Evolutionary conservation across 2,113 vertebrate genomes (phyloP).

Genomic region (Mormoops blainvillei): DNA sequence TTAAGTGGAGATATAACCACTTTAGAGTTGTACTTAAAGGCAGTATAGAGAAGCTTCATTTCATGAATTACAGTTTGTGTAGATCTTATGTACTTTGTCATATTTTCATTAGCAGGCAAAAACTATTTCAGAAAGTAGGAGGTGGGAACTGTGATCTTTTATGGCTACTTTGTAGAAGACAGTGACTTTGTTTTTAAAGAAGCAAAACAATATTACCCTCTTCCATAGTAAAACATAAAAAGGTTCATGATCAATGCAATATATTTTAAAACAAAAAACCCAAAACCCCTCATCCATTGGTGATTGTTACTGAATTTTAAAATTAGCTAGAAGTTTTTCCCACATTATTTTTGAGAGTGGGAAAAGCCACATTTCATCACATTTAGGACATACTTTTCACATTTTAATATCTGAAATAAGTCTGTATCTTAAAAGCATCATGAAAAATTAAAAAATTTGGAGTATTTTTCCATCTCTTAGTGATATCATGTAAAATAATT

Average conservation of each 20-base stretch:
- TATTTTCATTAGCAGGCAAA: constrained; percentile 49
- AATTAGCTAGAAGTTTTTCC: constrained; percentile 48
- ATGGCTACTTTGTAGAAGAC: constrained; percentile 33
- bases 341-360: neutral
- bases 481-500: constrained; percentile 42
- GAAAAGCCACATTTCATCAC: neutral
- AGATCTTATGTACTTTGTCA: neutral
- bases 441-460: neutral
- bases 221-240: neutral
- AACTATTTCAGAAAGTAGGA: constrained; percentile 13
- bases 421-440: neutral
- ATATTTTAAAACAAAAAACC: neutral
- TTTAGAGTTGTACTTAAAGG: constrained; percentile 36
- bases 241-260: neutral
- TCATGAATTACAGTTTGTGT: constrained; percentile 9
- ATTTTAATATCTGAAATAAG: neutral
- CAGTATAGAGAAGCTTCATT: constrained; percentile 52
- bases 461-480: neutral
- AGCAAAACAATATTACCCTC: neutral
- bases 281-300: neutral
- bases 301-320: constrained; percentile 3
- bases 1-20: constrained; percentile 32
- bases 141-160: constrained; percentile 11
- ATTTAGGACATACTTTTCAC: neutral
- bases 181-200: constrained; percentile 16